A percentile compares a stretch with the other conserved stretches of the same genome.
Evolutionary conservation across 2,797 vertebrate genomes (phyloP).

Genomic region (Leucoraja ocellata): DNA sequence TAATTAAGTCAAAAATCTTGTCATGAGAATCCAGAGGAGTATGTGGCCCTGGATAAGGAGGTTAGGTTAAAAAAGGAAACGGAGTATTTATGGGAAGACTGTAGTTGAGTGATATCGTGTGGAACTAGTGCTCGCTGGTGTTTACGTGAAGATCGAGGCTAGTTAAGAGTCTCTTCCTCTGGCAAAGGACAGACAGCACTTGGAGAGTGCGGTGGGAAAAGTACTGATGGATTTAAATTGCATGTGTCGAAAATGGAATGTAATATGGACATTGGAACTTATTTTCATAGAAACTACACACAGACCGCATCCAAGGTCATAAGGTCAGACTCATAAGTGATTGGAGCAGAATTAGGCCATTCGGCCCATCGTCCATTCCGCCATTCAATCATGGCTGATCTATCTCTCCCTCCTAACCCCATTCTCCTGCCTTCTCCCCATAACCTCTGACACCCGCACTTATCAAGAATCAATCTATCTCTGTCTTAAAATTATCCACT

Average conservation of each 20-base stretch:
- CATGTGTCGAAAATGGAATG: neutral
- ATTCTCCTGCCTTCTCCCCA: too few relatives aligned
- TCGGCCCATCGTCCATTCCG: too few relatives aligned
- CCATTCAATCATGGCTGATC: too few relatives aligned
- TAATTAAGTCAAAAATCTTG: neutral
- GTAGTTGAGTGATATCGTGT: neutral
- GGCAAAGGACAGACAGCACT: neutral
- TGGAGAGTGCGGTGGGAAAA: neutral
- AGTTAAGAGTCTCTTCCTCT: neutral
- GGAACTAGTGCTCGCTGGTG: neutral
- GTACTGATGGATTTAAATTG: neutral
- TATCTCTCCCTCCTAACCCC: too few relatives aligned
- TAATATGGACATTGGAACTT: neutral
- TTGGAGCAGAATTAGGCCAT: too few relatives aligned
- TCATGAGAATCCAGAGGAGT: neutral
- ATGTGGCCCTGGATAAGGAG: neutral
- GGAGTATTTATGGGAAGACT: neutral
- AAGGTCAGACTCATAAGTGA: too few relatives aligned
- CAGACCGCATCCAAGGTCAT: too few relatives aligned
- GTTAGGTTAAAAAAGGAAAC: conserved; percentile 7
- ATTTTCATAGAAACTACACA: too few relatives aligned
- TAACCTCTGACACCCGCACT: too few relatives aligned
- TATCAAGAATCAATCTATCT: too few relatives aligned
- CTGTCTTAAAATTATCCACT: too few relatives aligned
- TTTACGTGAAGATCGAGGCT: neutral